Conservation (phyloP, 2,797 vertebrate species). For the Pseudocheirus occidentalis region DNA sequence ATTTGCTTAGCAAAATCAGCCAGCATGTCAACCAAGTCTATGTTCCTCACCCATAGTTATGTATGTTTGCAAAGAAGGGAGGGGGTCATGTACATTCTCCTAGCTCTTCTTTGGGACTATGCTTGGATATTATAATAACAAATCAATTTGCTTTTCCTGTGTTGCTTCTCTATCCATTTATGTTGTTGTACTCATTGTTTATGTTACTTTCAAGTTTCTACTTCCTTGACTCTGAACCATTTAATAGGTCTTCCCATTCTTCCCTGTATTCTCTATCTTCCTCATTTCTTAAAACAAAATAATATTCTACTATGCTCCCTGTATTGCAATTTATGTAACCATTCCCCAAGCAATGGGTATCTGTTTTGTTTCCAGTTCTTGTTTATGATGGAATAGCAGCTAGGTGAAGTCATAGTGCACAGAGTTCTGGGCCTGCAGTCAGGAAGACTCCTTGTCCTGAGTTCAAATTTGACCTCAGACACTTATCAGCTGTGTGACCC, state of each 20-base stretch:
- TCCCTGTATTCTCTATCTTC: background rate
- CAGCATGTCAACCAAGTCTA: background rate
- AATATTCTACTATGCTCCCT: background rate
- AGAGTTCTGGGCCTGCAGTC: background rate
- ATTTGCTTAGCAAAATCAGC: background rate
- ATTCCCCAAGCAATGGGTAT: background rate
- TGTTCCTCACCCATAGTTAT: background rate
- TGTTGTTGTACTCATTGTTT: background rate
- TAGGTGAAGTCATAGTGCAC: background rate
- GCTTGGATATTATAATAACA: background rate
- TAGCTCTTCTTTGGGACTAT: background rate
- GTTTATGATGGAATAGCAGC: background rate
- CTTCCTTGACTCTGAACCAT: background rate
- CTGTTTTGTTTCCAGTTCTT: background rate
- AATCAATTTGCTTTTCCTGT: background rate
- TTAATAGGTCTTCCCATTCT: background rate
- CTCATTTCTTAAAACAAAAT: background rate
- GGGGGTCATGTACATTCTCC: background rate
- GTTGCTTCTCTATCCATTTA: background rate
- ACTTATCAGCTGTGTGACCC: too few species aligned
- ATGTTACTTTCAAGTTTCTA: background rate
- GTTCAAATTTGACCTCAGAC: background rate
- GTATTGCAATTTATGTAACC: background rate
- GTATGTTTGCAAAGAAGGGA: background rate
- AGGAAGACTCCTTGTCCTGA: background rate